These are phyloP conservation scores for Tortricodes alternella DNA, from an alignment of 2,888 invertebrate genomes.

Conservation along the genomic window DNA sequence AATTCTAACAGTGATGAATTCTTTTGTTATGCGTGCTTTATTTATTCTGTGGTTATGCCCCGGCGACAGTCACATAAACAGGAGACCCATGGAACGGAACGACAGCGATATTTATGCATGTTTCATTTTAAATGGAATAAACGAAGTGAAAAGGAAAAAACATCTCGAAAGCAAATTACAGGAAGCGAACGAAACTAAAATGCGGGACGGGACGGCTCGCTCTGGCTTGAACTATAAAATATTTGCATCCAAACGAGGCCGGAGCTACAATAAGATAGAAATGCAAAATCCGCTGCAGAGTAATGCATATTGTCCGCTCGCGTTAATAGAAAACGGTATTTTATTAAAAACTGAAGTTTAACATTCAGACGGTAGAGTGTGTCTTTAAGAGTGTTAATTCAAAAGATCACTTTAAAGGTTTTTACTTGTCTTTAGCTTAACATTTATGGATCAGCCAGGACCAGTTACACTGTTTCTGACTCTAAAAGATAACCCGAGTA, in stretches of 20 bases:
- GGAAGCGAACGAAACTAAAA: constrained; percentile 69
- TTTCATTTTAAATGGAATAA: constrained; percentile 67
- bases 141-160: constrained; percentile 58
- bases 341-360: constrained; percentile 34
- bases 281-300: constrained; percentile 59
- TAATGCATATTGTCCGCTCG: constrained; percentile 57
- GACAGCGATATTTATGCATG: constrained; percentile 47
- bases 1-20: constrained; percentile 11
- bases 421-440: too few relatives aligned
- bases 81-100: constrained; percentile 3
- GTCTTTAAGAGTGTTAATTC: neutral
- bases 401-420: neutral
- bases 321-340: constrained; percentile 49
- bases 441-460: too few relatives aligned
- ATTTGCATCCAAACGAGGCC: constrained; percentile 76
- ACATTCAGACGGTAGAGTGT: neutral
- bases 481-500: too few relatives aligned
- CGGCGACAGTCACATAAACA: constrained; percentile 6
- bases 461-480: too few relatives aligned
- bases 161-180: constrained; percentile 64
- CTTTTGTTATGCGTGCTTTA: too few relatives aligned
- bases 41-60: too few relatives aligned
- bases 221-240: constrained; percentile 70
- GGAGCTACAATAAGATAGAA: constrained; percentile 72
- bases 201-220: constrained; percentile 57